Percentiles rank a stretch among this genome's conserved stretches.
phyloP scores from a whole-genome alignment of 1,140 invertebrate genomes.

The Drosophila pruinosa region DNA sequence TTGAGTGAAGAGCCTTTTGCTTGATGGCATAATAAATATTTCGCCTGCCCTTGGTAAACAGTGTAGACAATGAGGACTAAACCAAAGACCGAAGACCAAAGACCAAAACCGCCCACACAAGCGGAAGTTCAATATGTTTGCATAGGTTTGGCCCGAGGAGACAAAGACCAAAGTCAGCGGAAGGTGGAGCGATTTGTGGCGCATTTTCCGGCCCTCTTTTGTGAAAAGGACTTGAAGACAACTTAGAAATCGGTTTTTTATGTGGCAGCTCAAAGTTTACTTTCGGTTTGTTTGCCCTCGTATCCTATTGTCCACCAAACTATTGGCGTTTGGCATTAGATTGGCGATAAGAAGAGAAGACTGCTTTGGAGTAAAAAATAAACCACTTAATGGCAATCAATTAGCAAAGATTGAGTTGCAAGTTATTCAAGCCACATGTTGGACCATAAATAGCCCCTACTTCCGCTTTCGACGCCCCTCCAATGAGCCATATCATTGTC shows the following conservation, averaged over 20 bases:
- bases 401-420: conserved; percentile 63
- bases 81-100: conserved; percentile 27
- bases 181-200: conserved; percentile 42
- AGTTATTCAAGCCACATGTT: conserved; percentile 8
- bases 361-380: conserved; percentile 25
- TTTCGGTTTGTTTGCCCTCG: conserved; percentile 59
- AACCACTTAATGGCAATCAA: conserved; percentile 74
- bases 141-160: conserved; percentile 46
- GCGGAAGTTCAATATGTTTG: conserved; percentile 77
- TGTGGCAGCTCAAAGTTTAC: conserved; percentile 46
- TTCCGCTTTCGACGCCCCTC: not conserved
- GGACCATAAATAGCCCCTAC: conserved; percentile 36
- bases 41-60: conserved; percentile 62
- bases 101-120: conserved; percentile 42
- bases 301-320: conserved; percentile 26
- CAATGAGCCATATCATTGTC: conserved; percentile 24
- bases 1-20: conserved; percentile 62
- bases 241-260: conserved; percentile 69
- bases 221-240: conserved; percentile 53
- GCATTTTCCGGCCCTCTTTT: conserved; percentile 46
- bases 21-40: conserved; percentile 80
- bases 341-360: conserved; percentile 16
- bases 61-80: conserved; percentile 56
- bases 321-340: conserved; percentile 40
- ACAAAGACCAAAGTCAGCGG: conserved; percentile 33